Conservation (phyloP, 2,113 vertebrate species). For the Phyllopteryx taeniolatus region DNA sequence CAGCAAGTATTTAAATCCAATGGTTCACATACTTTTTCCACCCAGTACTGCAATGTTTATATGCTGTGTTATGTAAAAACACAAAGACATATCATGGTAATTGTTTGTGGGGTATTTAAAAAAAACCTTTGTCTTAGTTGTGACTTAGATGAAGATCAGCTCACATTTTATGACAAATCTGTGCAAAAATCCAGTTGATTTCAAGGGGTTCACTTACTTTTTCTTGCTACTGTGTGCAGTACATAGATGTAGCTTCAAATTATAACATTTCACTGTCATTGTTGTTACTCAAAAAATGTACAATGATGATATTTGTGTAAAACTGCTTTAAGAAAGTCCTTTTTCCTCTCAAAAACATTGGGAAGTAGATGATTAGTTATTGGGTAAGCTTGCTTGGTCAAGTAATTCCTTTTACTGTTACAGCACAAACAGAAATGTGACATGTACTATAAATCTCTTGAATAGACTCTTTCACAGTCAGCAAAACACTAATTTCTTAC, state of each 20-base stretch:
- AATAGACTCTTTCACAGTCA: slow-evolving; percentile 22
- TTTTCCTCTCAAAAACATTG: slow-evolving; percentile 12
- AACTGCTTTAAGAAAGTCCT: neutral
- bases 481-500: slow-evolving; percentile 23
- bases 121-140: too few relatives aligned
- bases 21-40: too few relatives aligned
- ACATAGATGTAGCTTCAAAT: neutral
- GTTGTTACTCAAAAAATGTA: neutral
- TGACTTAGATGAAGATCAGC: too few relatives aligned
- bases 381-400: slow-evolving; percentile 28
- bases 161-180: neutral
- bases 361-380: slow-evolving; percentile 26
- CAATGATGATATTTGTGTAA: neutral
- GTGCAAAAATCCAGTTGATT: neutral
- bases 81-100: too few relatives aligned
- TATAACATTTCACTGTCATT: neutral
- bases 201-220: neutral
- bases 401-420: slow-evolving; percentile 32
- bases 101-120: too few relatives aligned
- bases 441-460: slow-evolving; percentile 33
- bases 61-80: too few relatives aligned
- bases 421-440: slow-evolving; percentile 21
- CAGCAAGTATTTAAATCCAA: too few relatives aligned
- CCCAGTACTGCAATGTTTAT: too few relatives aligned
- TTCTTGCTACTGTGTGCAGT: neutral